Conservation (phyloP, 2,113 vertebrate species). For the Perca schrenkii region DNA sequence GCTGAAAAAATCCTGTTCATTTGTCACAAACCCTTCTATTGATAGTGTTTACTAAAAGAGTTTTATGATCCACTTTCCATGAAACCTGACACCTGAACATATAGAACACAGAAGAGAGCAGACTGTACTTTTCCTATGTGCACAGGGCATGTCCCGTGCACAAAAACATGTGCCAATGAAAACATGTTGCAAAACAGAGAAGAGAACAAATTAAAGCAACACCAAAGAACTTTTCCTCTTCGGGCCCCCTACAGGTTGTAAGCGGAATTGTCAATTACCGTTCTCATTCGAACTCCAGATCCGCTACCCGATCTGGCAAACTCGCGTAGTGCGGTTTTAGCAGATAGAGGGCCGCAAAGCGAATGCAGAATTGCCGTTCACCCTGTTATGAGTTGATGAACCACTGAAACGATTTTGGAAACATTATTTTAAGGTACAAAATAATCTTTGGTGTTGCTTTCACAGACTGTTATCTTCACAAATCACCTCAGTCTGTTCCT, state of each 20-base stretch:
- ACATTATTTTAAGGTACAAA: too few species aligned
- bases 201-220: not conserved
- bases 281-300: too few species aligned
- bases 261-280: too few species aligned
- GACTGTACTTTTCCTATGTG: not conserved
- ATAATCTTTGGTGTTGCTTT: too few species aligned
- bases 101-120: constrained; percentile 8
- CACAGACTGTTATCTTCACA: not conserved
- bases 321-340: too few species aligned
- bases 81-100: constrained; percentile 20
- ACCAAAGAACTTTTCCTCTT: too few species aligned
- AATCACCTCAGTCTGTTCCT: not conserved
- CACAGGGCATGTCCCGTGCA: not conserved
- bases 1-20: not conserved
- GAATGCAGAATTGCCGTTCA: too few species aligned
- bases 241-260: too few species aligned
- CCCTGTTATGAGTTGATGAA: too few species aligned
- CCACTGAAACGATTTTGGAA: too few species aligned
- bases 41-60: not conserved
- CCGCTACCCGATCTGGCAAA: too few species aligned
- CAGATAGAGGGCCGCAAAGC: too few species aligned
- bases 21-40: not conserved
- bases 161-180: not conserved
- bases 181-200: not conserved
- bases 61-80: not conserved